Evolutionary conservation across 2,888 invertebrate species (phyloP).

Genomic region (Brachynemurus nebulosus): DNA sequence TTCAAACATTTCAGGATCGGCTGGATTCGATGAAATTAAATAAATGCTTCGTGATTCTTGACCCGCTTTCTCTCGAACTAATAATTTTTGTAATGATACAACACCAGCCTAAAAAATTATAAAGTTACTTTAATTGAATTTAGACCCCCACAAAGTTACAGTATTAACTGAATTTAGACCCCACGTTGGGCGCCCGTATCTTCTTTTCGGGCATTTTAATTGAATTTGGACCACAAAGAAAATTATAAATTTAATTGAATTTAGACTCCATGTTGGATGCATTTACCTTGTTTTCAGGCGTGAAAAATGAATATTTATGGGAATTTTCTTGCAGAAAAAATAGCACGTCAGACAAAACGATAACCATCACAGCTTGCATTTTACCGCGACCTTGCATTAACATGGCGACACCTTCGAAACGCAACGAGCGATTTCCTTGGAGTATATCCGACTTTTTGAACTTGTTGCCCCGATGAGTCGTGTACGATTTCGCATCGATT

Average conservation of each 20-base stretch:
- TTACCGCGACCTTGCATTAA: constrained; percentile 85
- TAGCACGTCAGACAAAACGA: constrained; percentile 81
- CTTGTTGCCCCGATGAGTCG: constrained; percentile 68
- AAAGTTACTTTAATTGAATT: too few species aligned
- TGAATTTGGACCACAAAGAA: too few species aligned
- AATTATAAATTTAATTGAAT: too few species aligned
- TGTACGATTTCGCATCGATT: constrained; percentile 86
- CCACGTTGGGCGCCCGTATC: too few species aligned
- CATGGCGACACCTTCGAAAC: constrained; percentile 79
- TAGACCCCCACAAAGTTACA: neutral
- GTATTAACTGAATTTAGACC: too few species aligned
- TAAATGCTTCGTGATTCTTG: constrained; percentile 80
- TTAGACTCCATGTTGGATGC: too few species aligned
- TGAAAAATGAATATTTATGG: constrained; percentile 84
- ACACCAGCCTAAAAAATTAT: constrained; percentile 75
- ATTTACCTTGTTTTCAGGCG: constrained; percentile 86
- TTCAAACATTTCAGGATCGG: constrained; percentile 94
- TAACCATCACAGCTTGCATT: constrained; percentile 75
- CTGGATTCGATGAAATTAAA: constrained; percentile 81
- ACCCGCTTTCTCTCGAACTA: constrained; percentile 89
- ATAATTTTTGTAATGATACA: constrained; percentile 77
- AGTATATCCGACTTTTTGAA: constrained; percentile 89
- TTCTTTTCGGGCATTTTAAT: too few species aligned
- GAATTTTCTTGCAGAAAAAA: constrained; percentile 87
- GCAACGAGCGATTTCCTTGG: constrained; percentile 66